Conservation (phyloP, 2,797 vertebrate genomes). For the Pipistrellus nathusii region DNA sequence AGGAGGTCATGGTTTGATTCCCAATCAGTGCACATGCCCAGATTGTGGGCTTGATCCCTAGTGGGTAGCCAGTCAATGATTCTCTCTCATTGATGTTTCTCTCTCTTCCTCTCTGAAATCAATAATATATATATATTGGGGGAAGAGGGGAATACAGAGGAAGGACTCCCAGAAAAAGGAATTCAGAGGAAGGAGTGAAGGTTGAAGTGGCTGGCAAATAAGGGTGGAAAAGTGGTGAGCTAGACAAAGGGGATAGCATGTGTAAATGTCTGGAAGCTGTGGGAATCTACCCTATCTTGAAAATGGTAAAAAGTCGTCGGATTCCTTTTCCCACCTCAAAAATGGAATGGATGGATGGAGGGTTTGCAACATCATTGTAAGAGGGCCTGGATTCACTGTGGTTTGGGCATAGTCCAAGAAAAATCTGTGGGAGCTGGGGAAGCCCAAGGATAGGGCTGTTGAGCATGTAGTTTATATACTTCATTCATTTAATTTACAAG, state of each 20-base stretch:
- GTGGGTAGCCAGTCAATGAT: too few species aligned
- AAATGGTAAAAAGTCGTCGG: neutral
- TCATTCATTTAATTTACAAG: neutral
- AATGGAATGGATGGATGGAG: neutral
- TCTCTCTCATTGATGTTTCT: too few species aligned
- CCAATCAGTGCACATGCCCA: too few species aligned
- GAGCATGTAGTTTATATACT: neutral
- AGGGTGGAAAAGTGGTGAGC: neutral
- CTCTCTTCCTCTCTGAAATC: too few species aligned
- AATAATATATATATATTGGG: too few species aligned
- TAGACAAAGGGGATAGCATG: neutral
- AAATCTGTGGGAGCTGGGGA: neutral
- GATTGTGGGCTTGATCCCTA: too few species aligned
- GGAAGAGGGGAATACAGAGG: too few species aligned
- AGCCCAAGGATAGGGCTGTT: neutral
- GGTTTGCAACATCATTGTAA: neutral
- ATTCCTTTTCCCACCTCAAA: neutral
- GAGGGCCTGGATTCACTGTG: neutral
- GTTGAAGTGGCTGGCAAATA: neutral
- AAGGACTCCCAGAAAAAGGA: neutral
- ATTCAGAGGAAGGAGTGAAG: neutral
- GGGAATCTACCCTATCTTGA: neutral
- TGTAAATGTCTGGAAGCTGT: neutral
- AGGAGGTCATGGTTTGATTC: too few species aligned
- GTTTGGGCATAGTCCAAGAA: neutral